A percentile compares a stretch with the other conserved stretches of the same genome.
Evolutionary conservation across 2,113 vertebrate species (phyloP).

Genomic region (Ascaphus truei): DNA sequence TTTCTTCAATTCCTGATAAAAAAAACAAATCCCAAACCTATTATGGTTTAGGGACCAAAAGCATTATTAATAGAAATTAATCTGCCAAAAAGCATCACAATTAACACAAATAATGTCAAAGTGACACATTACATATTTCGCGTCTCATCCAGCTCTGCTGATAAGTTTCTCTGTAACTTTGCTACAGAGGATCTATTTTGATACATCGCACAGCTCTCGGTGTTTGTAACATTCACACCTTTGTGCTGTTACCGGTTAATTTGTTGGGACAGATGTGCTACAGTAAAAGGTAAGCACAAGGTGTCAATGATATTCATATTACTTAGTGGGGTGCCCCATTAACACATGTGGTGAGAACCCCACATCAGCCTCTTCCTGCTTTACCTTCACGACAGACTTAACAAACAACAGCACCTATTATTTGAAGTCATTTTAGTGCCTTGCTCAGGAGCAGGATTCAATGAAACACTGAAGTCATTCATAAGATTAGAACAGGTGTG

Average conservation of each 20-base stretch:
- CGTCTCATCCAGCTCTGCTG: too few species aligned
- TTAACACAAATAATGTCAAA: too few species aligned
- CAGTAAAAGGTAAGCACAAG: not conserved
- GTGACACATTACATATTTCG: too few species aligned
- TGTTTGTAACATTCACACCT: not conserved
- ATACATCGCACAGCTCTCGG: not conserved
- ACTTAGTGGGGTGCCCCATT: not conserved
- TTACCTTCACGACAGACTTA: not conserved
- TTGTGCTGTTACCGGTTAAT: not conserved
- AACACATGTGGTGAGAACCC: not conserved
- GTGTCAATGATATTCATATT: not conserved
- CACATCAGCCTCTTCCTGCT: not conserved
- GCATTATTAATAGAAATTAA: too few species aligned
- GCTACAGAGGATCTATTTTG: not conserved
- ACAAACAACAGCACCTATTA: not conserved
- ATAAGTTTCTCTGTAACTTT: not conserved
- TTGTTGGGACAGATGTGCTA: not conserved
- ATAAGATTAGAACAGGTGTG: not conserved
- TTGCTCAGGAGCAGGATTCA: not conserved
- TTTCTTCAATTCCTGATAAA: too few species aligned
- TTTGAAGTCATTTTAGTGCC: not conserved
- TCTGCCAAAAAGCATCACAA: too few species aligned
- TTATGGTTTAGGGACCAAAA: too few species aligned
- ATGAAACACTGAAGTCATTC: not conserved
- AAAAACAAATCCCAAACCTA: too few species aligned